Evolutionary conservation across 2,113 vertebrate species (phyloP).

Genomic region (Nycticryphes semicollaris): DNA sequence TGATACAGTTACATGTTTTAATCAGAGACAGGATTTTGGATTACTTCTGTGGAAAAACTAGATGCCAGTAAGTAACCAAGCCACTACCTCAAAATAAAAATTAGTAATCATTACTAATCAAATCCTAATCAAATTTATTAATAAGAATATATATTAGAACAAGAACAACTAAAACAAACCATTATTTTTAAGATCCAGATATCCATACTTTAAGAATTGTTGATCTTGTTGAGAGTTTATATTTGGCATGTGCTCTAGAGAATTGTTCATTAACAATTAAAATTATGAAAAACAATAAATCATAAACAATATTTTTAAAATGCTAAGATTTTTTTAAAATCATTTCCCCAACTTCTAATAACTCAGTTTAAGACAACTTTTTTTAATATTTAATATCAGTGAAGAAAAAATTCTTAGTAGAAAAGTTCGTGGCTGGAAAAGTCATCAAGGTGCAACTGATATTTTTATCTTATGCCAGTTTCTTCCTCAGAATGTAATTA

Average conservation of each 20-base stretch:
- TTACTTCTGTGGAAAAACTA: constrained; percentile 28
- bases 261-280: not conserved
- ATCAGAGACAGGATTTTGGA: constrained; percentile 59
- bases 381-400: not conserved
- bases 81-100: constrained; percentile 24
- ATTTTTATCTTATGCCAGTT: not conserved
- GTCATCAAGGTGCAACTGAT: not conserved
- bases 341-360: not conserved
- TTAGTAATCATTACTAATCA: not conserved
- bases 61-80: not conserved
- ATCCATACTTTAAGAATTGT: not conserved
- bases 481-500: not conserved
- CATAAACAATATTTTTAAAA: not conserved
- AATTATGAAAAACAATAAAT: not conserved
- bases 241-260: not conserved
- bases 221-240: not conserved
- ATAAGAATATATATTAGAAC: not conserved
- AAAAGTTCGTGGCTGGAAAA: not conserved
- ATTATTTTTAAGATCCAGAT: not conserved
- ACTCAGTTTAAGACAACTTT: not conserved
- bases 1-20: constrained; percentile 43
- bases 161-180: not conserved
- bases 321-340: not conserved
- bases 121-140: not conserved
- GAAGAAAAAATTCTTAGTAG: not conserved